Base-by-base conservation (phyloP, 2,113 vertebrate species). In the Aegypius monachus region DNA sequence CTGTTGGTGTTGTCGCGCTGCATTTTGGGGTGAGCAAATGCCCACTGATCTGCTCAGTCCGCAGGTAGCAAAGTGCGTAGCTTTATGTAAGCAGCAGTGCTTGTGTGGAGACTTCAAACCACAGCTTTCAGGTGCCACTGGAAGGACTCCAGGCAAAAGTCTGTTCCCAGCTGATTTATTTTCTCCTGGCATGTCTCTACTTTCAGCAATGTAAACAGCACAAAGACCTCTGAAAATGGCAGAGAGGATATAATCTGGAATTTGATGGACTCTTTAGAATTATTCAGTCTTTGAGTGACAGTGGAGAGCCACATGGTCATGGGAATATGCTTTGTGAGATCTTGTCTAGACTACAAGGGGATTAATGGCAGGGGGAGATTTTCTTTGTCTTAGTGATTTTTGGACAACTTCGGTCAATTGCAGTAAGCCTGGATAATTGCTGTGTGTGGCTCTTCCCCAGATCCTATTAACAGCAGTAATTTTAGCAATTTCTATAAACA, bases 371-470 rank as follows among this genome's bases (percentile, higher is more conserved):
- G 68, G 38, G 77, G 38, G 73, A 81, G 72, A 77, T 94, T 79
- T 84, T 66, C 87, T 93, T 96, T 89, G 52, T 93, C 78, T 75
- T 84, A 77, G 68, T 55, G 81, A 90, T 91, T 91, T 96, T 87
- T 71, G 81, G 90, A 63, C 66, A 67, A 20, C 36, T 66, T 26
- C 70, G 85, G 87, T 42, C 81, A 58, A 26, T 67, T 1, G 6
- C 45, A 48, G 74, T 42, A 74, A 96, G 56, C 84, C 2, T 4
- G 52, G 81, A 74, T 95, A 87, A 93, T 72, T 90, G 88, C 92
- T 85, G 81, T 1, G 1, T 48, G 47, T 20, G 47, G 38, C 65
- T 91, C 52, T 87, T 87, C 38, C 70, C 65, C 78, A 31, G 70
- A 66, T 75, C 70, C 66, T 45, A 75, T 67, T 38, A 93, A 7